These are phyloP conservation scores for Acanthochromis polyacanthus DNA, from an alignment of 2,113 vertebrate genomes.

Conservation along the genomic window DNA sequence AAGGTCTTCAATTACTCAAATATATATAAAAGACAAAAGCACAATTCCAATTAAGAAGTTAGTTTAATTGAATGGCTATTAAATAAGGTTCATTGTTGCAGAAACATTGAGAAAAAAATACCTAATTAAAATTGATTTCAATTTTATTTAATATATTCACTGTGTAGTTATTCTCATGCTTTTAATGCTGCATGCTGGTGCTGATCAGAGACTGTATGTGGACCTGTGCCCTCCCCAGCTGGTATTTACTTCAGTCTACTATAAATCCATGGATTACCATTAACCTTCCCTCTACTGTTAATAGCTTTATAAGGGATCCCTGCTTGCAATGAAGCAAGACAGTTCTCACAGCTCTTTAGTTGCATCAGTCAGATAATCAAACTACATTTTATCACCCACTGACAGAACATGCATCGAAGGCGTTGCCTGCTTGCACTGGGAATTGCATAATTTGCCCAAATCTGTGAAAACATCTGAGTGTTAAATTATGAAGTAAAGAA, in stretches of 20 bases:
- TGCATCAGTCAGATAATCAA: conserved; percentile 35
- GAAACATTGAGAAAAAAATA: too few relatives aligned
- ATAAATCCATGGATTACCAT: conserved; percentile 62
- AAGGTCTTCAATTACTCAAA: background rate
- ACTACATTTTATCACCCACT: conserved; percentile 57
- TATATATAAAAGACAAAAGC: background rate
- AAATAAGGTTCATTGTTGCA: too few relatives aligned
- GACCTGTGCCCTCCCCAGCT: background rate
- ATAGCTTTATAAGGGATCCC: conserved; percentile 54
- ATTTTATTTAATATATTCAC: too few relatives aligned
- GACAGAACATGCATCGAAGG: conserved; percentile 21
- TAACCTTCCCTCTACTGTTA: conserved; percentile 55
- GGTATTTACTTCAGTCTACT: conserved; percentile 36
- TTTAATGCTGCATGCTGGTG: background rate
- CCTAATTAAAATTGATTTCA: too few relatives aligned
- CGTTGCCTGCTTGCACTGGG: conserved; percentile 22
- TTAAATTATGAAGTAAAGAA: conserved; percentile 74
- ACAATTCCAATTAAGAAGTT: background rate
- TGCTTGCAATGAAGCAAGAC: background rate
- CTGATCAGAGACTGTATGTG: background rate
- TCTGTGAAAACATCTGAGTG: conserved; percentile 49
- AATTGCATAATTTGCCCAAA: conserved; percentile 61
- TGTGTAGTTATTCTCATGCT: background rate
- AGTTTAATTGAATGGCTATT: background rate
- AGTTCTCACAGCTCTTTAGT: conserved; percentile 67